A percentile compares a stretch with the other conserved stretches of the same genome.
These are phyloP conservation scores for Brachystomella parvula DNA, from an alignment of 1,140 invertebrate genomes.

Conservation along the genomic window DNA sequence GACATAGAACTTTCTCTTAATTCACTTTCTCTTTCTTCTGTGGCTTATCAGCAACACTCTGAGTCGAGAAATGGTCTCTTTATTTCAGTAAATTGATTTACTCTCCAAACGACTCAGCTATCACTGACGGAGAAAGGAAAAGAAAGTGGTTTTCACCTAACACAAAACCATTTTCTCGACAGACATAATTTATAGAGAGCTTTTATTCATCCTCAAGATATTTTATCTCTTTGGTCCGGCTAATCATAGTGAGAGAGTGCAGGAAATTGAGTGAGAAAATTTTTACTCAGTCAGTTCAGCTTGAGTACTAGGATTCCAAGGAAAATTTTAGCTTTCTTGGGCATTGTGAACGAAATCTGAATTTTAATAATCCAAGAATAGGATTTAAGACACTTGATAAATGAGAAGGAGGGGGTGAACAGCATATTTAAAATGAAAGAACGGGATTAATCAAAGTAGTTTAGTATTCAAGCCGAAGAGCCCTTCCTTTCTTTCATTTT, in stretches of 20 bases:
- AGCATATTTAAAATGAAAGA: too few relatives aligned
- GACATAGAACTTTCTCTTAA: not conserved
- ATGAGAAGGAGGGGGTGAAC: not conserved
- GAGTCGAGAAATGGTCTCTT: constrained; percentile 24
- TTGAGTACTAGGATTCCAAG: not conserved
- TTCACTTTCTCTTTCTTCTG: not conserved
- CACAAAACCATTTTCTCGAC: not conserved
- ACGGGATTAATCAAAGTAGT: too few relatives aligned
- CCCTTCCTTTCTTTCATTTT: not conserved
- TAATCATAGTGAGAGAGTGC: too few relatives aligned
- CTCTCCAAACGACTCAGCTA: not conserved
- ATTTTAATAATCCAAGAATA: not conserved
- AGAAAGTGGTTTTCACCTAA: not conserved
- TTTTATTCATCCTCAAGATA: too few relatives aligned
- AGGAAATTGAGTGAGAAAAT: not conserved
- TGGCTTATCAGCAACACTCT: not conserved
- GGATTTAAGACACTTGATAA: not conserved
- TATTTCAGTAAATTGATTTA: constrained; percentile 34
- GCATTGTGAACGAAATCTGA: not conserved
- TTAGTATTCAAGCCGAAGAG: too few relatives aligned
- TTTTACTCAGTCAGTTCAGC: not conserved
- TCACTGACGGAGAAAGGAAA: not conserved
- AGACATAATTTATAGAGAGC: too few relatives aligned
- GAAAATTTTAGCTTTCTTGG: not conserved
- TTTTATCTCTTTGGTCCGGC: not conserved